These are phyloP conservation scores for Rhamnusium bicolor DNA, from an alignment of 2,888 invertebrate genomes.

Conservation along the genomic window DNA sequence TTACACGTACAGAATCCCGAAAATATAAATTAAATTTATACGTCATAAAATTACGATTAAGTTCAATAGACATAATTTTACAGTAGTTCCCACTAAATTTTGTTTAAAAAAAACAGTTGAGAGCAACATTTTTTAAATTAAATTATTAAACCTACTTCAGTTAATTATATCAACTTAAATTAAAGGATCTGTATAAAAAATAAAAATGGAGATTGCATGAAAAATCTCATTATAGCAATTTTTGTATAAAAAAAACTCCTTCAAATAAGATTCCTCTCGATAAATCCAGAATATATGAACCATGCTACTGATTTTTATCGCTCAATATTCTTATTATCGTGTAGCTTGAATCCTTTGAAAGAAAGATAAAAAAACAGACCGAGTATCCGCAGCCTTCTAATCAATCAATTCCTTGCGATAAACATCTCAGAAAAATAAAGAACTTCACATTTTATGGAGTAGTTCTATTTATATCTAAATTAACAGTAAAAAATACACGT, in stretches of 20 bases:
- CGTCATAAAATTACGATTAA: too few relatives aligned
- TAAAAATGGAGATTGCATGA: background rate
- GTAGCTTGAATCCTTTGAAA: background rate
- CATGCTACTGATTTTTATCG: constrained; percentile 17
- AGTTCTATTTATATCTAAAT: background rate
- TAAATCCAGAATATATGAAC: constrained; percentile 9
- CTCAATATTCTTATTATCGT: constrained; percentile 17
- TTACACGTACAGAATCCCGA: too few relatives aligned
- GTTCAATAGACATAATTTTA: too few relatives aligned
- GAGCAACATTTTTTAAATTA: too few relatives aligned
- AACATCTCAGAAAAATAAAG: constrained; percentile 4
- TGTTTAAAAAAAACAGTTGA: too few relatives aligned
- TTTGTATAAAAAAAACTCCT: background rate
- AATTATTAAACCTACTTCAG: too few relatives aligned
- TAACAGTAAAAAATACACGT: background rate
- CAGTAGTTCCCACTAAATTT: too few relatives aligned
- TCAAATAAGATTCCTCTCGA: background rate
- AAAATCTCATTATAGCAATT: background rate
- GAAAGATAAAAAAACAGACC: background rate
- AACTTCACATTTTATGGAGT: background rate
- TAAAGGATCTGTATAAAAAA: background rate
- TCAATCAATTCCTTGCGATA: constrained; percentile 18
- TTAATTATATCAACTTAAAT: too few relatives aligned
- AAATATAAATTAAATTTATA: too few relatives aligned
- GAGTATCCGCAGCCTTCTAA: constrained; percentile 1